phyloP scores from a whole-genome alignment of 2,113 vertebrate genomes.

The Butorides virescens region DNA sequence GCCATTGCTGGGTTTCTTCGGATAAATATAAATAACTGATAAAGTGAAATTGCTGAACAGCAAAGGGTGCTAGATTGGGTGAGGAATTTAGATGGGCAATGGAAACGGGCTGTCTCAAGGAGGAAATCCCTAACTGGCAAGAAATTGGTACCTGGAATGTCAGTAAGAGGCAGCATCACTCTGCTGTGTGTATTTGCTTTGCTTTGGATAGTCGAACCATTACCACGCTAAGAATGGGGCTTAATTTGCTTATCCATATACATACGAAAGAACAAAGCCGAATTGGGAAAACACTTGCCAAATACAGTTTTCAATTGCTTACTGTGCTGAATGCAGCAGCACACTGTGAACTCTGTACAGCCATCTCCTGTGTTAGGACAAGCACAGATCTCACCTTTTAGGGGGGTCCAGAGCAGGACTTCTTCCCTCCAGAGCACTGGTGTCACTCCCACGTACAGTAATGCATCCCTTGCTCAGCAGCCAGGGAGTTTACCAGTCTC shows the following conservation, averaged over 20 bases:
- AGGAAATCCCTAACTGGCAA: background rate
- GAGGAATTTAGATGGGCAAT: background rate
- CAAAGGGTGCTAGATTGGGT: background rate
- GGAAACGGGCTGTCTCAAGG: background rate
- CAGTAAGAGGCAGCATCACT: background rate
- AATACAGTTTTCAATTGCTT: background rate
- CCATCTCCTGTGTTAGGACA: background rate
- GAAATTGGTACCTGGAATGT: background rate
- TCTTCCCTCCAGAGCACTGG: background rate
- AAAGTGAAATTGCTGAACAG: background rate
- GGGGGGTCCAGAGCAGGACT: background rate
- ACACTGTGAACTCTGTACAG: background rate
- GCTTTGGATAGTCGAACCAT: background rate
- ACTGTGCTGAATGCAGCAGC: background rate
- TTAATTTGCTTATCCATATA: conserved; percentile 43
- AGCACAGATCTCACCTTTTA: background rate
- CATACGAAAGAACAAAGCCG: conserved; percentile 21
- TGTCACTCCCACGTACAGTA: background rate
- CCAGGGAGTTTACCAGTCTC: background rate
- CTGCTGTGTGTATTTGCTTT: conserved; percentile 11
- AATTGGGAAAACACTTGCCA: conserved; percentile 3
- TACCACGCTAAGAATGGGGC: background rate
- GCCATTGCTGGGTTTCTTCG: background rate
- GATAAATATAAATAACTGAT: background rate
- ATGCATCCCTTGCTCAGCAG: background rate